phyloP scores from a whole-genome alignment of 2,113 vertebrate genomes.

The Xiphophorus couchianus region DNA sequence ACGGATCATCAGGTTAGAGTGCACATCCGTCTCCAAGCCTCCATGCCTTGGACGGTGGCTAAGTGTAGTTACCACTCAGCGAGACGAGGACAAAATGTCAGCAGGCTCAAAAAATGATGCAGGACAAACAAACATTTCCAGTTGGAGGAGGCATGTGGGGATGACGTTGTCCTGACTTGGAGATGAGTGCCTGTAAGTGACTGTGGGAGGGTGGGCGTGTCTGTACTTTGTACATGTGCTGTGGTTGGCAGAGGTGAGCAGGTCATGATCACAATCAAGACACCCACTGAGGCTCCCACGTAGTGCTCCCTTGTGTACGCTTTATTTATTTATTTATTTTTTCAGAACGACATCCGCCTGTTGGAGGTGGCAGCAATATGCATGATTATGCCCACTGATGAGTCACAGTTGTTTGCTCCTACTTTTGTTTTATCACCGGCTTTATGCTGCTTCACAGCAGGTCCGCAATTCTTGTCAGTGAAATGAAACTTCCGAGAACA shows the following conservation, averaged over 20 bases:
- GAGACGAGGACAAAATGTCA: slow-evolving; percentile 54
- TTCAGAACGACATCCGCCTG: slow-evolving; percentile 49
- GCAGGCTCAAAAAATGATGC: slow-evolving; percentile 22
- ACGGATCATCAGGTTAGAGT: slow-evolving; percentile 73
- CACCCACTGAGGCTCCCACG: slow-evolving; percentile 47
- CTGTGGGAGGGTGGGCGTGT: slow-evolving; percentile 39
- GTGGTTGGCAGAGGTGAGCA: slow-evolving; percentile 49
- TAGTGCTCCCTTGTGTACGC: slow-evolving; percentile 23
- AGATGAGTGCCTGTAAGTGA: slow-evolving; percentile 13
- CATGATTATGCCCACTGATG: slow-evolving; percentile 53
- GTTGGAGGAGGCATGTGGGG: slow-evolving; percentile 1
- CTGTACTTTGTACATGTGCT: slow-evolving; percentile 27
- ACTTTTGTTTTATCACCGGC: slow-evolving; percentile 29
- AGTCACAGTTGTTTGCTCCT: slow-evolving; percentile 54
- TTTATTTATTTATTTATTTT: not conserved
- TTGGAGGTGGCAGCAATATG: slow-evolving; percentile 43
- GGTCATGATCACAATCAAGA: slow-evolving; percentile 40
- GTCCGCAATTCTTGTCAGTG: slow-evolving; percentile 12
- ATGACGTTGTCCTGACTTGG: slow-evolving; percentile 33
- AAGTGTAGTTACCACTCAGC: slow-evolving; percentile 46
- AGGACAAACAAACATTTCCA: slow-evolving; percentile 36
- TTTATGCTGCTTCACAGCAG: slow-evolving; percentile 27
- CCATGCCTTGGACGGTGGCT: slow-evolving; percentile 12
- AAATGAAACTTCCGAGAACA: slow-evolving; percentile 19
- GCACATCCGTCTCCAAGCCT: slow-evolving; percentile 62